Percentiles rank a stretch among this genome's conserved stretches.
These are phyloP conservation scores for Mya arenaria DNA, from an alignment of 1,140 invertebrate species.

Conservation along the genomic window DNA sequence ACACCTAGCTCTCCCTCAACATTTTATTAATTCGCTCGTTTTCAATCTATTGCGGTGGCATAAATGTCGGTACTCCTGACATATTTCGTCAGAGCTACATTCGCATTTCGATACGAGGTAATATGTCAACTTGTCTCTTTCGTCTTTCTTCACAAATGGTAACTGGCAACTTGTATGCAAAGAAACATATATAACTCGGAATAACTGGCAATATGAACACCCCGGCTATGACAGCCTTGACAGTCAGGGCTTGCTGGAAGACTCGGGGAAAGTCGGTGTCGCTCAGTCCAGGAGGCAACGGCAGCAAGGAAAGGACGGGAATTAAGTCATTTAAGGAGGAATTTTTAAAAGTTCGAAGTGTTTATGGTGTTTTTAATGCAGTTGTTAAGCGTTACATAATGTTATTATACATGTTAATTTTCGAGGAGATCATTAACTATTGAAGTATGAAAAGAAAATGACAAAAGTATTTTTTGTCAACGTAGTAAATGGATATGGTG, in stretches of 20 bases:
- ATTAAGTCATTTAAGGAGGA: too few species aligned
- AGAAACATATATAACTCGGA: slow-evolving; percentile 58
- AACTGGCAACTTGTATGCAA: slow-evolving; percentile 55
- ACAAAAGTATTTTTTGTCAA: too few species aligned
- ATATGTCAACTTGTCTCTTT: slow-evolving; percentile 57
- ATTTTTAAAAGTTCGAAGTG: too few species aligned
- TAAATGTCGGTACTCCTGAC: slow-evolving; percentile 48
- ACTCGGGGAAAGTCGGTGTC: slow-evolving; percentile 18
- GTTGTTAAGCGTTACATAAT: slow-evolving; percentile 26
- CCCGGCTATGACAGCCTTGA: slow-evolving; percentile 55
- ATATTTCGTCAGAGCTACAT: slow-evolving; percentile 41
- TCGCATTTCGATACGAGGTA: slow-evolving; percentile 55
- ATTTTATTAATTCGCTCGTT: slow-evolving; percentile 56
- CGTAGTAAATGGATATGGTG: too few species aligned
- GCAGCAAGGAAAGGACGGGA: slow-evolving; percentile 36
- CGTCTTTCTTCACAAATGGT: slow-evolving; percentile 56
- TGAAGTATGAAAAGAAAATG: too few species aligned
- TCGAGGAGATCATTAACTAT: slow-evolving; percentile 33
- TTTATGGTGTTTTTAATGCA: too few species aligned
- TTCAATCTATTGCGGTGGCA: slow-evolving; percentile 48
- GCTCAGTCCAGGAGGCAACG: slow-evolving; percentile 32
- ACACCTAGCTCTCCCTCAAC: slow-evolving; percentile 35
- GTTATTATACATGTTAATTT: slow-evolving; percentile 15
- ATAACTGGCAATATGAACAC: slow-evolving; percentile 55
- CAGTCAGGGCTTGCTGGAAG: slow-evolving; percentile 7